Evolutionary conservation across 2,113 vertebrate genomes (phyloP).

Genomic region (Corvus hawaiiensis): DNA sequence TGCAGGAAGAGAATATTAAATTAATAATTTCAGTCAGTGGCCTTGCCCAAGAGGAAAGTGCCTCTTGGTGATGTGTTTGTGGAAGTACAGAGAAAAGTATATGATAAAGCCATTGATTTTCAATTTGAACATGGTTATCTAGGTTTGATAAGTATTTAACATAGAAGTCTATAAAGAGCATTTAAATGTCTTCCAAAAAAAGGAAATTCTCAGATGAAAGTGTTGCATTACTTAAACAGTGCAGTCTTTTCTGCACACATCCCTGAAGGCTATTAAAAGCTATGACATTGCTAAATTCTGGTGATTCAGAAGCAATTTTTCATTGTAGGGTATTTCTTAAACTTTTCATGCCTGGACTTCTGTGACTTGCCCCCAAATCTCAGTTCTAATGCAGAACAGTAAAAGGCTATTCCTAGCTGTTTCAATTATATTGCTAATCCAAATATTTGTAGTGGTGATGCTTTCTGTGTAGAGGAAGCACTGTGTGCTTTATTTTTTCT

Average conservation of each 20-base stretch:
- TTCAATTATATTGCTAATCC: neutral
- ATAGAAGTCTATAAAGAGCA: neutral
- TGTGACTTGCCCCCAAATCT: neutral
- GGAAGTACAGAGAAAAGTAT: neutral
- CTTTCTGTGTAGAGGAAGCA: neutral
- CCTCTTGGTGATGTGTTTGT: neutral
- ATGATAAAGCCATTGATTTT: neutral
- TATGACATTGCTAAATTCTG: neutral
- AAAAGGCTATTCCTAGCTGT: neutral
- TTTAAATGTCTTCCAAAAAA: neutral
- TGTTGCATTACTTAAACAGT: neutral
- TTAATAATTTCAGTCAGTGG: neutral
- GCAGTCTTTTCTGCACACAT: neutral
- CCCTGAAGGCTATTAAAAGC: neutral
- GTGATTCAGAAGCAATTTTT: neutral
- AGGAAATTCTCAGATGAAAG: neutral
- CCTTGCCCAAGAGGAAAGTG: neutral
- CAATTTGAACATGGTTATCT: neutral
- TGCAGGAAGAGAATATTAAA: neutral
- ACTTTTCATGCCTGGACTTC: neutral
- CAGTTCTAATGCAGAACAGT: neutral
- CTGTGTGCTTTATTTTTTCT: neutral
- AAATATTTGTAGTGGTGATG: neutral
- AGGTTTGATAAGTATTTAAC: neutral
- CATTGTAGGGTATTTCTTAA: neutral